A percentile compares a stretch with the other conserved stretches of the same genome.
Evolutionary conservation across 2,888 invertebrate species (phyloP).

Genomic region (Phalera bucephala): DNA sequence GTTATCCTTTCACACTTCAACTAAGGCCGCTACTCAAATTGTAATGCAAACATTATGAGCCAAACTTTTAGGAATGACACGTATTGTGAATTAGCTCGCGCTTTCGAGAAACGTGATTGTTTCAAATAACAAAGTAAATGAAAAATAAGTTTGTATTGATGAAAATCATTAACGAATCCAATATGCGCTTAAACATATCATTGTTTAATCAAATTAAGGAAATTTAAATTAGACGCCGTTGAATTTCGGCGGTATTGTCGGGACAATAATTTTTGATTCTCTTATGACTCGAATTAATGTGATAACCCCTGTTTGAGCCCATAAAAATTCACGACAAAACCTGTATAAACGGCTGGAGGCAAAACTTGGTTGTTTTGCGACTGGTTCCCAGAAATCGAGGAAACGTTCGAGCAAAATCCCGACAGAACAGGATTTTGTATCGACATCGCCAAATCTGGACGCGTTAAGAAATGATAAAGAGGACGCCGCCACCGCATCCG

Average conservation of each 20-base stretch:
- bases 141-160: too few relatives aligned
- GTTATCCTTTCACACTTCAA: slow-evolving; percentile 77
- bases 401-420: slow-evolving; percentile 76
- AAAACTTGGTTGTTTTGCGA: slow-evolving; percentile 69
- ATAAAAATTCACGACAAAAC: slow-evolving; percentile 80
- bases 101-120: slow-evolving; percentile 29
- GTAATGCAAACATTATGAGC: slow-evolving; percentile 59
- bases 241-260: slow-evolving; percentile 20
- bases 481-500: slow-evolving; percentile 60
- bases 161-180: too few relatives aligned
- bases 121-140: slow-evolving; percentile 15
- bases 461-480: slow-evolving; percentile 80
- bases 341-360: slow-evolving; percentile 77
- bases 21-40: slow-evolving; percentile 69
- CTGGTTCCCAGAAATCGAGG: slow-evolving; percentile 77
- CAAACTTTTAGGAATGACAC: slow-evolving; percentile 56
- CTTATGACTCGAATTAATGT: slow-evolving; percentile 60
- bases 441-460: slow-evolving; percentile 79
- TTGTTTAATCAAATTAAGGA: slow-evolving; percentile 4
- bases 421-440: slow-evolving; percentile 78
- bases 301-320: slow-evolving; percentile 59
- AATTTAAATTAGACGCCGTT: slow-evolving; percentile 21
- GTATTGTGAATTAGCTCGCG: slow-evolving; percentile 33
- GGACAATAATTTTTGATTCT: slow-evolving; percentile 47
- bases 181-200: neutral